Conservation (phyloP, 2,888 invertebrate genomes). For the Epistrophe grossulariae region DNA sequence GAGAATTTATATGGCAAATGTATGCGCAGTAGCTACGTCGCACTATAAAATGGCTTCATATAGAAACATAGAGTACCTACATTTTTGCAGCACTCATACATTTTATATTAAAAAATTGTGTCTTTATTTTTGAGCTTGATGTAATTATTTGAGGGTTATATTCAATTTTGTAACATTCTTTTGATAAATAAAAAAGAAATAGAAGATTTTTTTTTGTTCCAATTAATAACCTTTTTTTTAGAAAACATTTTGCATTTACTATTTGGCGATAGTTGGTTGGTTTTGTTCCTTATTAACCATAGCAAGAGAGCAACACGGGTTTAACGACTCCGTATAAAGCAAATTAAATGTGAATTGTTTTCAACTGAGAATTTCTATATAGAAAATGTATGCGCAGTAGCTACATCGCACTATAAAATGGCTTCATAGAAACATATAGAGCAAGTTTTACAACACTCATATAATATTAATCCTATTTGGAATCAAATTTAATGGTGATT, state of each 20-base stretch:
- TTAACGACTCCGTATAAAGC: constrained; percentile 12
- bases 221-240: too few species aligned
- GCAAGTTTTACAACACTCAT: too few species aligned
- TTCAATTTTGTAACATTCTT: too few species aligned
- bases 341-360: constrained; percentile 28
- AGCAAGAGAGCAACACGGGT: constrained; percentile 55
- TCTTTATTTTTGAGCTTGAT: neutral
- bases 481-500: too few species aligned
- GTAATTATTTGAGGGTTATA: too few species aligned
- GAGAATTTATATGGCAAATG: constrained; percentile 50
- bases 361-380: constrained; percentile 48
- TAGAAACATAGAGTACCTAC: neutral
- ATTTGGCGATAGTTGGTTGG: constrained; percentile 10
- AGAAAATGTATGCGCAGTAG: constrained; percentile 60
- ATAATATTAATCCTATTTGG: too few species aligned
- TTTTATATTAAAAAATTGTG: neutral
- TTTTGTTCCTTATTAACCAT: constrained; percentile 5
- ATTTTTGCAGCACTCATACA: constrained; percentile 5
- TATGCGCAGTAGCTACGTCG: constrained; percentile 57
- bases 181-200: too few species aligned
- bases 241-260: neutral
- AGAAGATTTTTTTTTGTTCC: too few species aligned
- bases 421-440: too few species aligned
- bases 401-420: constrained; percentile 32
- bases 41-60: constrained; percentile 41